phyloP scores from a whole-genome alignment of 2,113 vertebrate genomes.

The Anolis carolinensis region DNA sequence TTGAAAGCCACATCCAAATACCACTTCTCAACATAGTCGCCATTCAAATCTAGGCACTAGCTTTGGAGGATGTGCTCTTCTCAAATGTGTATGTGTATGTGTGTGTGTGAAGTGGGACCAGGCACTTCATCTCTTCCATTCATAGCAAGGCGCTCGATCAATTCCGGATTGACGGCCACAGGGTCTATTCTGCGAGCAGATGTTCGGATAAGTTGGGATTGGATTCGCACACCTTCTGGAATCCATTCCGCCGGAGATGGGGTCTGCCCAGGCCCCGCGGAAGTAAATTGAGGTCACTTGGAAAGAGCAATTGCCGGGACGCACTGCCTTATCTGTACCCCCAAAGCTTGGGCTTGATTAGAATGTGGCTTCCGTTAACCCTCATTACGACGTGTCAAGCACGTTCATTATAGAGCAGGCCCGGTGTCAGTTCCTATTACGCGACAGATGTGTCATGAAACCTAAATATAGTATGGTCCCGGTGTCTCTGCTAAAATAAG shows the following conservation, averaged over 20 bases:
- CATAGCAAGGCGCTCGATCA: background rate
- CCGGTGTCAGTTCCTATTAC: background rate
- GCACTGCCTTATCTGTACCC: background rate
- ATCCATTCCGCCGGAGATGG: background rate
- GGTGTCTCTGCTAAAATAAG: background rate
- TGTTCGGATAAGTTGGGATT: background rate
- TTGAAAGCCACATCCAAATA: no score
- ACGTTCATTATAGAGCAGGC: background rate
- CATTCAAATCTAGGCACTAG: no score
- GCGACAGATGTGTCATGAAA: rapidly evolving
- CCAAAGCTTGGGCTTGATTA: background rate
- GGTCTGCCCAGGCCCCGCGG: background rate
- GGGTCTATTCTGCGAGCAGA: background rate
- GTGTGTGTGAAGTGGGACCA: no score
- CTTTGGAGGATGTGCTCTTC: no score
- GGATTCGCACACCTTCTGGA: background rate
- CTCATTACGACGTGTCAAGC: constrained; percentile 24
- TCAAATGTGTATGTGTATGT: no score
- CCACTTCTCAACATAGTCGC: no score
- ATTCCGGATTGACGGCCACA: background rate
- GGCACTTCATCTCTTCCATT: background rate
- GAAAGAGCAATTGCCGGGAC: constrained; percentile 3
- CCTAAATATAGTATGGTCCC: background rate
- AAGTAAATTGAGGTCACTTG: constrained; percentile 9
- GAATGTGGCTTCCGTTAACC: constrained; percentile 1